phyloP scores from a whole-genome alignment of 2,113 vertebrate species.

The Hemicordylus capensis region DNA sequence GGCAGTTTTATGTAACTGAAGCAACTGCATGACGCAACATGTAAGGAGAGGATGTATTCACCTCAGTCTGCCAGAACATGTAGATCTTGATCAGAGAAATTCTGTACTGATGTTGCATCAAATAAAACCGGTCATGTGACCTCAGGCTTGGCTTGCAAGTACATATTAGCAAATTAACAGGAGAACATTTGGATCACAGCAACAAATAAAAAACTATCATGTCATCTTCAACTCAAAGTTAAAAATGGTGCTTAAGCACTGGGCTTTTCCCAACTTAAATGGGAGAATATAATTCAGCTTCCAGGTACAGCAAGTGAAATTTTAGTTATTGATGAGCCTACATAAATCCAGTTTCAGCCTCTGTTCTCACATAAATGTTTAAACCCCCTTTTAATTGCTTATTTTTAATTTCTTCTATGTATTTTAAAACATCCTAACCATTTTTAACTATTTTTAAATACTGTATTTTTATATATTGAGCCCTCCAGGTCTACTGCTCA shows the following conservation, averaged over 20 bases:
- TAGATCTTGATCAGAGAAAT: background rate
- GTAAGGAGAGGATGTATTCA: slow-evolving; percentile 16
- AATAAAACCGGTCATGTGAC: background rate
- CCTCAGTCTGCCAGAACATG: slow-evolving; percentile 4
- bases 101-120: background rate
- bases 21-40: background rate
- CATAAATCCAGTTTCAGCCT: too few species aligned
- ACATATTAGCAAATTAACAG: background rate
- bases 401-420: too few species aligned
- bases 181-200: background rate
- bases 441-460: too few species aligned
- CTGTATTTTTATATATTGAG: too few species aligned
- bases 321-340: too few species aligned
- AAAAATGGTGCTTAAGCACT: background rate
- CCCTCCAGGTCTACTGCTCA: too few species aligned
- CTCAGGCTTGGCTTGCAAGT: background rate
- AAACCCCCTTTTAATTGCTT: too few species aligned
- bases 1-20: slow-evolving; percentile 13
- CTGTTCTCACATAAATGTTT: too few species aligned
- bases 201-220: background rate
- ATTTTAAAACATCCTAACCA: too few species aligned
- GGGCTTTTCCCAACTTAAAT: background rate
- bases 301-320: background rate
- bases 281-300: background rate
- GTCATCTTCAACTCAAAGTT: background rate